These are phyloP conservation scores for Tupaia tana DNA, from an alignment of 2,113 vertebrate species.

Conservation along the genomic window DNA sequence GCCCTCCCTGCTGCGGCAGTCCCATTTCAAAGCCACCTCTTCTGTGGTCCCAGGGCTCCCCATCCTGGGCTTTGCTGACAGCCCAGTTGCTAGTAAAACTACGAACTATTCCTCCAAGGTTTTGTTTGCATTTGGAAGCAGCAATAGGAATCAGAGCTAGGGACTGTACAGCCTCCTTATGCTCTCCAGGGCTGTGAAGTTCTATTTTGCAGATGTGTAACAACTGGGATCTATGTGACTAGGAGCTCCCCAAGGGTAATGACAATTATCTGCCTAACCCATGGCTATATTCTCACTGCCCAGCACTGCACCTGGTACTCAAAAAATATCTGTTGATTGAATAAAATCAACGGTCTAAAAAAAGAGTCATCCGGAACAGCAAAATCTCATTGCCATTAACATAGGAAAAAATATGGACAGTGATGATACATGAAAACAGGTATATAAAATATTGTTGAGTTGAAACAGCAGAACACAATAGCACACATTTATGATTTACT, in stretches of 20 bases:
- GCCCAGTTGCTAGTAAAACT: neutral
- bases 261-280: neutral
- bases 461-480: neutral
- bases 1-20: conserved; percentile 28
- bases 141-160: neutral
- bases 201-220: neutral
- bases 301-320: conserved; percentile 7
- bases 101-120: neutral
- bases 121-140: conserved; percentile 28
- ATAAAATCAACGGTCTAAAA: conserved; percentile 50
- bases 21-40: conserved; percentile 50
- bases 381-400: conserved; percentile 39
- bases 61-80: conserved; percentile 50
- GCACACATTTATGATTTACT: conserved; percentile 1
- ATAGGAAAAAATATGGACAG: conserved; percentile 26
- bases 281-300: neutral
- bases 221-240: conserved; percentile 24
- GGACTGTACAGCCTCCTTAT: conserved; percentile 12
- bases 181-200: neutral
- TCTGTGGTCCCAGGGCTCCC: conserved; percentile 43
- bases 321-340: conserved; percentile 37
- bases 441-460: conserved; percentile 1
- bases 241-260: neutral
- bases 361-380: neutral
- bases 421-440: conserved; percentile 38